Evolutionary conservation across 2,797 vertebrate genomes (phyloP).

Genomic region (Amblyopsis hoosieri): DNA sequence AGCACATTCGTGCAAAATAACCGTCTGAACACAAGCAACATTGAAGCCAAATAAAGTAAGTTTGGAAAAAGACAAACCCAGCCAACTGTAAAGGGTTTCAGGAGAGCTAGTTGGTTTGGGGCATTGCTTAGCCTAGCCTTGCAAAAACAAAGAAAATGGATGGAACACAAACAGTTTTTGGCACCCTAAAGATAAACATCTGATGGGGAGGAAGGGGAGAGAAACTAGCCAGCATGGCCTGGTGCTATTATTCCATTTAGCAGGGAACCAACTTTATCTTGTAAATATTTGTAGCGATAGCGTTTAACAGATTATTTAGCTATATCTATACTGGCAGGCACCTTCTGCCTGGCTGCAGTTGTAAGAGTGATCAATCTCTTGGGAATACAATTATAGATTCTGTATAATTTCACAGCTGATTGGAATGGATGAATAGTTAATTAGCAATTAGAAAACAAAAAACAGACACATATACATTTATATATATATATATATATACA

Average conservation of each 20-base stretch:
- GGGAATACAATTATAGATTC: conserved; percentile 1
- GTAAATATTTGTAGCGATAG: conserved; percentile 17
- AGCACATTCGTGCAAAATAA: conserved; percentile 46
- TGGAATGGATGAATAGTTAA: background rate
- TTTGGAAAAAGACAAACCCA: conserved; percentile 16
- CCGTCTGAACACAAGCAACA: conserved; percentile 28
- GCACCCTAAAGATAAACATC: conserved; percentile 25
- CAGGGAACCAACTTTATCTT: background rate
- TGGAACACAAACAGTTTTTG: conserved; percentile 23
- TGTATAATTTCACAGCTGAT: conserved; percentile 21
- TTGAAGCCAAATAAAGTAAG: conserved; percentile 1
- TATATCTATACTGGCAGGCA: background rate
- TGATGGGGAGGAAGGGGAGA: background rate
- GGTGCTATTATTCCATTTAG: conserved; percentile 27
- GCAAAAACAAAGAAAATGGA: conserved; percentile 16
- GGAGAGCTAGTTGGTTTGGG: background rate
- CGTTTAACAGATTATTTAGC: conserved; percentile 8
- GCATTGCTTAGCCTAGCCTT: conserved; percentile 6
- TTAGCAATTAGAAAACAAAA: background rate
- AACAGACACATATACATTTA: too few species aligned
- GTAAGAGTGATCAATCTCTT: conserved; percentile 7
- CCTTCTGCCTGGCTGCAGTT: conserved; percentile 9
- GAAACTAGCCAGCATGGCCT: conserved; percentile 23
- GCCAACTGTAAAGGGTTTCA: background rate
- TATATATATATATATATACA: too few species aligned